These are phyloP conservation scores for Leucania comma DNA, from an alignment of 2,888 invertebrate species.

Conservation along the genomic window DNA sequence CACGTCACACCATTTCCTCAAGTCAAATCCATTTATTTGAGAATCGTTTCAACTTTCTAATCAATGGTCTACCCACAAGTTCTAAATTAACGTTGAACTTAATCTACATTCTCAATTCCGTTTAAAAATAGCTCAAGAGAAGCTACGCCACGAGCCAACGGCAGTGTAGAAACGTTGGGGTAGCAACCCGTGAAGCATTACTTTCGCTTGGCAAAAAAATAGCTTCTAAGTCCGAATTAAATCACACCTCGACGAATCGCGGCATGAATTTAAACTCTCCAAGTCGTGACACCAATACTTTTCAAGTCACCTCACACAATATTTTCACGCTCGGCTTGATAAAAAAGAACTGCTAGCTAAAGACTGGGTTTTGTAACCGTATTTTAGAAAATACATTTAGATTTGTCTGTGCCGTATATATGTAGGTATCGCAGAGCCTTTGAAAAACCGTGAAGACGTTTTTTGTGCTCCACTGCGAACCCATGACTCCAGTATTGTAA, in stretches of 20 bases:
- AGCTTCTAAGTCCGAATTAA: constrained; percentile 59
- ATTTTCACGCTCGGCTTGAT: constrained; percentile 51
- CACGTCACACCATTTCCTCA: constrained; percentile 8
- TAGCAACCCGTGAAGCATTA: constrained; percentile 51
- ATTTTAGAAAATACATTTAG: constrained; percentile 49
- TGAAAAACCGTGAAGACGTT: constrained; percentile 32
- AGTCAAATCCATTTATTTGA: constrained; percentile 29
- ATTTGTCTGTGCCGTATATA: constrained; percentile 20
- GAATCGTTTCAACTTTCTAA: constrained; percentile 25
- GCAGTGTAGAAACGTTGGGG: constrained; percentile 24
- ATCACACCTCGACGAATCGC: constrained; percentile 63
- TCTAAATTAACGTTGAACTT: constrained; percentile 36
- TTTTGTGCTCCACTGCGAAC: constrained; percentile 26
- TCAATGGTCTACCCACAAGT: constrained; percentile 40
- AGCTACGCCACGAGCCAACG: constrained; percentile 10
- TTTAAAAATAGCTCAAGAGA: constrained; percentile 52
- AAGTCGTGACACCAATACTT: constrained; percentile 49
- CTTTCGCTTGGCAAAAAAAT: constrained; percentile 50
- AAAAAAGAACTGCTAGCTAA: constrained; percentile 52
- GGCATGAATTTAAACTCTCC: constrained; percentile 64
- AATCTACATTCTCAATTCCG: constrained; percentile 32
- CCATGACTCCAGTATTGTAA: constrained; percentile 29
- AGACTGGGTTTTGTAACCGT: constrained; percentile 25
- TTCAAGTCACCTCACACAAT: constrained; percentile 55
- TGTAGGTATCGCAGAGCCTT: constrained; percentile 26